Evolutionary conservation across 2,888 invertebrate genomes (phyloP).

Genomic region (Cylindroiulus punctatus): DNA sequence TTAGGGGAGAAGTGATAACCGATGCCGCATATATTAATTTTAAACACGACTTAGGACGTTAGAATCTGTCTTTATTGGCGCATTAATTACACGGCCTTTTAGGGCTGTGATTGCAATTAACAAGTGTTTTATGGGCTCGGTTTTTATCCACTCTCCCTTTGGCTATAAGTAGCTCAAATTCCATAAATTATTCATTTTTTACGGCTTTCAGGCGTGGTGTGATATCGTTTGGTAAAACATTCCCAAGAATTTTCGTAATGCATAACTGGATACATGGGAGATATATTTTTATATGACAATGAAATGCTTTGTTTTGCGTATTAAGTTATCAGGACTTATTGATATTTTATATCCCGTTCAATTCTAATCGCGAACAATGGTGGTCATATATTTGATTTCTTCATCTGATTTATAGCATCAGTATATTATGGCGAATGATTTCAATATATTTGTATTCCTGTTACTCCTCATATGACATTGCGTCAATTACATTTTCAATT

Average conservation of each 20-base stretch:
- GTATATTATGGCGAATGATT: too few species aligned
- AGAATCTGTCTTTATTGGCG: constrained; percentile 29
- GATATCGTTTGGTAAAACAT: neutral
- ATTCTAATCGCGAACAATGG: too few species aligned
- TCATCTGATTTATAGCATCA: too few species aligned
- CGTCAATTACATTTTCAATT: too few species aligned
- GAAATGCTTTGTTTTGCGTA: too few species aligned
- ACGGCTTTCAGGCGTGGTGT: constrained; percentile 21
- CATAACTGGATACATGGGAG: constrained; percentile 3
- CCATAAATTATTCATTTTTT: constrained; percentile 10
- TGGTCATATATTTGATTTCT: too few species aligned
- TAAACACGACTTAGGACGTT: neutral
- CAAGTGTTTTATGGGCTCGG: constrained; percentile 41
- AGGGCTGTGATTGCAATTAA: constrained; percentile 39
- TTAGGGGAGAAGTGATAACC: constrained; percentile 1
- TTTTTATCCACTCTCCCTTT: constrained; percentile 19
- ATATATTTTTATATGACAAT: too few species aligned
- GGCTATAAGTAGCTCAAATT: neutral
- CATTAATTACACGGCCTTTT: constrained; percentile 12
- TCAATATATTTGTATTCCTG: too few species aligned
- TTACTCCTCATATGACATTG: too few species aligned
- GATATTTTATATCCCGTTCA: too few species aligned
- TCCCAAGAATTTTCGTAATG: neutral
- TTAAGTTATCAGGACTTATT: too few species aligned
- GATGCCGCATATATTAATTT: constrained; percentile 27